Evolutionary conservation across 1,140 invertebrate species (phyloP).

Genomic region (Drosophila tsacasi): DNA sequence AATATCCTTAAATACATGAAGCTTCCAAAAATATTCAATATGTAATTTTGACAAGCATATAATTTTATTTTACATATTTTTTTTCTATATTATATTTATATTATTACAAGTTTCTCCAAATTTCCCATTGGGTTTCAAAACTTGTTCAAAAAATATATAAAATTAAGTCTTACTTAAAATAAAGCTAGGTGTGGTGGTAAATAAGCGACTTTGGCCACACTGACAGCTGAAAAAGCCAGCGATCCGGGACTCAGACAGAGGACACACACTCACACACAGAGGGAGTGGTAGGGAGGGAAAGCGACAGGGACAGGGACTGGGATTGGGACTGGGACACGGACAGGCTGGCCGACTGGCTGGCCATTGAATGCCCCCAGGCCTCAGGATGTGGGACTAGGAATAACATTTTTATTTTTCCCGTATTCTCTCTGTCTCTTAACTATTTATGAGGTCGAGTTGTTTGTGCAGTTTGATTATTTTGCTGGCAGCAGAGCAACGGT

Average conservation of each 20-base stretch:
- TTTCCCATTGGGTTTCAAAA: no score
- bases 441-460: conserved; percentile 68
- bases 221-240: conserved; percentile 13
- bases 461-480: conserved; percentile 71
- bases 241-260: conserved; percentile 20
- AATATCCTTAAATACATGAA: background rate
- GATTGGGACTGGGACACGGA: background rate
- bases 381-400: conserved; percentile 38
- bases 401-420: conserved; percentile 26
- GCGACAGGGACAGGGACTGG: background rate
- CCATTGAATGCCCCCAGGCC: conserved; percentile 30
- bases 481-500: conserved; percentile 19
- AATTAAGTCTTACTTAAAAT: no score
- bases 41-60: background rate
- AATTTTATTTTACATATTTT: background rate
- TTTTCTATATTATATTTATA: no score
- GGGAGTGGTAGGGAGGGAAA: background rate
- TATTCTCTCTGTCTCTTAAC: conserved; percentile 52
- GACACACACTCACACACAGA: conserved; percentile 24
- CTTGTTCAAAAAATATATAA: background rate
- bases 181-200: background rate
- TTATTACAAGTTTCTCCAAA: no score
- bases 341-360: background rate
- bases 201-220: conserved; percentile 6
- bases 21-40: background rate